Conservation (phyloP, 2,113 vertebrate genomes). For the Cathartes aura region DNA sequence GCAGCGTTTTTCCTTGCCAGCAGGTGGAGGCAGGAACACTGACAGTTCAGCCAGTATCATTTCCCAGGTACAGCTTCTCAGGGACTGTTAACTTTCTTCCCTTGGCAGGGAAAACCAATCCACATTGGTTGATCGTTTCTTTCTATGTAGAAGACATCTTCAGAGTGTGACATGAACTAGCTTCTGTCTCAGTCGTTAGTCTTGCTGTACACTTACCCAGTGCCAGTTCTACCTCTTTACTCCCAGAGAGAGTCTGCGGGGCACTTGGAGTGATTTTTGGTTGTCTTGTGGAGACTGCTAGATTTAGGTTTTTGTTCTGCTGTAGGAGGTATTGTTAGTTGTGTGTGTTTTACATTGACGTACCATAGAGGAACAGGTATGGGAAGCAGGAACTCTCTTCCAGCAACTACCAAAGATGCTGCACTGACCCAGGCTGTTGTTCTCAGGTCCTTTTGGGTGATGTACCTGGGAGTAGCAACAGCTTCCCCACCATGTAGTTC, state of each 20-base stretch:
- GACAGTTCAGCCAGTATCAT: not conserved
- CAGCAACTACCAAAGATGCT: conserved; percentile 37
- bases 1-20: conserved; percentile 42
- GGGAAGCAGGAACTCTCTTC: conserved; percentile 10
- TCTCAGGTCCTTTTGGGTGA: conserved; percentile 47
- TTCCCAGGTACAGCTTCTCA: not conserved
- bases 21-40: conserved; percentile 62
- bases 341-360: not conserved
- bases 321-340: not conserved
- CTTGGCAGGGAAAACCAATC: not conserved
- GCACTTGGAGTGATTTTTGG: not conserved
- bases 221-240: not conserved
- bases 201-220: not conserved
- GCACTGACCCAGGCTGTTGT: conserved; percentile 51
- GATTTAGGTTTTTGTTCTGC: not conserved
- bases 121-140: not conserved
- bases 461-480: conserved; percentile 51
- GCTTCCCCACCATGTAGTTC: conserved; percentile 44
- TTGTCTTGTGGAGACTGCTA: not conserved
- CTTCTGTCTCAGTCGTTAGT: not conserved
- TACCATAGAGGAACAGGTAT: not conserved
- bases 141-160: not conserved
- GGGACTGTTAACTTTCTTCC: not conserved
- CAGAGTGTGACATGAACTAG: not conserved
- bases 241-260: not conserved